phyloP scores from a whole-genome alignment of 1,140 invertebrate genomes.

The Diorhabda elongata region DNA sequence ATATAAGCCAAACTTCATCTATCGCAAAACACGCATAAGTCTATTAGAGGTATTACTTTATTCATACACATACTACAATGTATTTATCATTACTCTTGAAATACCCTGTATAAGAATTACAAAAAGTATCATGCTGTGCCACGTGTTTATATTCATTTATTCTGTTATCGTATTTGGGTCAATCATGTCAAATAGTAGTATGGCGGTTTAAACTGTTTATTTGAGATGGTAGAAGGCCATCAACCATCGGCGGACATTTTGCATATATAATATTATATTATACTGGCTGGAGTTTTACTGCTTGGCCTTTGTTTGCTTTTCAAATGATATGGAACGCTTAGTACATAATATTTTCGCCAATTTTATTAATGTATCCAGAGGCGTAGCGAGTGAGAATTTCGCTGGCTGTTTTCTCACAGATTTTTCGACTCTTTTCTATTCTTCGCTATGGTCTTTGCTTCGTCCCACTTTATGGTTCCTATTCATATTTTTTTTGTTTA shows the following conservation, averaged over 20 bases:
- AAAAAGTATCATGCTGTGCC: neutral
- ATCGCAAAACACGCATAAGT: too few species aligned
- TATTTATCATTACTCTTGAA: neutral
- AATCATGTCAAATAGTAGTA: slow-evolving; percentile 2
- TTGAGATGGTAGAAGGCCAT: slow-evolving; percentile 1
- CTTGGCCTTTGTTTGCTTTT: slow-evolving; percentile 2
- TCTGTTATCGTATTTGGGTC: neutral
- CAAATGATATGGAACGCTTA: neutral
- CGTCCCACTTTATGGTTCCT: too few species aligned
- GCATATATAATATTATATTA: neutral
- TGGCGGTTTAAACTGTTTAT: neutral
- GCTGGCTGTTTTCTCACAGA: too few species aligned
- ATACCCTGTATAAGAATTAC: neutral
- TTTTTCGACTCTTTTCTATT: too few species aligned
- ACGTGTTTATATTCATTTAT: slow-evolving; percentile 3
- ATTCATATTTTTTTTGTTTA: too few species aligned
- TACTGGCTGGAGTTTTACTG: neutral
- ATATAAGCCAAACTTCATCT: too few species aligned
- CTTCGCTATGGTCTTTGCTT: too few species aligned
- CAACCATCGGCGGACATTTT: neutral
- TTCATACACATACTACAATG: too few species aligned
- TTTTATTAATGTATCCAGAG: too few species aligned
- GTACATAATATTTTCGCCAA: neutral
- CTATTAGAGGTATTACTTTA: too few species aligned
- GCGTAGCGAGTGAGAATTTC: too few species aligned